A percentile compares a stretch with the other conserved stretches of the same genome.
These are phyloP conservation scores for Gasteruption jaculator DNA, from an alignment of 2,888 invertebrate species.

Conservation along the genomic window DNA sequence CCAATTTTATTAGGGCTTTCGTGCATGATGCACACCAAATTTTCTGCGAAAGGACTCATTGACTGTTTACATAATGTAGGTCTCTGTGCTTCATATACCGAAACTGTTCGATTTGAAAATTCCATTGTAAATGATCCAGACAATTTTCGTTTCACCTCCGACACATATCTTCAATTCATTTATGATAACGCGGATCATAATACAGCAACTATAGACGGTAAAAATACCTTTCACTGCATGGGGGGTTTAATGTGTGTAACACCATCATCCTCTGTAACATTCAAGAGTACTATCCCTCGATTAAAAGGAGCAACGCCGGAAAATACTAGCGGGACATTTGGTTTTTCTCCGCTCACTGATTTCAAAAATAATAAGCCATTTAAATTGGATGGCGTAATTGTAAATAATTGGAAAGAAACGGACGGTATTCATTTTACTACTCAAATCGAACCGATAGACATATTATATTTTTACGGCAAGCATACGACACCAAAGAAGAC, in stretches of 20 bases:
- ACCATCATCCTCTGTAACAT: constrained; percentile 22
- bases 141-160: constrained; percentile 20
- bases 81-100: constrained; percentile 15
- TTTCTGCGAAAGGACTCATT: constrained; percentile 11
- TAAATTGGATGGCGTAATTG: constrained; percentile 26
- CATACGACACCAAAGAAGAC: constrained; percentile 23
- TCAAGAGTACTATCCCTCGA: constrained; percentile 20
- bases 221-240: constrained; percentile 34
- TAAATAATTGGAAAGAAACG: constrained; percentile 23
- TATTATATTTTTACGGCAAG: constrained; percentile 32
- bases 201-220: constrained; percentile 28
- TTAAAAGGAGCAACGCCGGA: constrained; percentile 27
- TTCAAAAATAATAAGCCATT: constrained; percentile 28
- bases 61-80: constrained; percentile 14
- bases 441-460: constrained; percentile 29
- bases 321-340: constrained; percentile 25
- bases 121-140: constrained; percentile 14
- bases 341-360: constrained; percentile 26
- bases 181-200: constrained; percentile 39
- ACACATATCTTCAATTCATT: constrained; percentile 31
- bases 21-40: constrained; percentile 14
- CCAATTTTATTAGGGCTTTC: constrained; percentile 13
- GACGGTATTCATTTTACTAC: constrained; percentile 10
- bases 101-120: constrained; percentile 15
- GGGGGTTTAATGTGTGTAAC: constrained; percentile 30